Percentiles rank a stretch among this genome's conserved stretches.
phyloP scores from a whole-genome alignment of 2,797 vertebrate species.

The Phalloptychus januarius region DNA sequence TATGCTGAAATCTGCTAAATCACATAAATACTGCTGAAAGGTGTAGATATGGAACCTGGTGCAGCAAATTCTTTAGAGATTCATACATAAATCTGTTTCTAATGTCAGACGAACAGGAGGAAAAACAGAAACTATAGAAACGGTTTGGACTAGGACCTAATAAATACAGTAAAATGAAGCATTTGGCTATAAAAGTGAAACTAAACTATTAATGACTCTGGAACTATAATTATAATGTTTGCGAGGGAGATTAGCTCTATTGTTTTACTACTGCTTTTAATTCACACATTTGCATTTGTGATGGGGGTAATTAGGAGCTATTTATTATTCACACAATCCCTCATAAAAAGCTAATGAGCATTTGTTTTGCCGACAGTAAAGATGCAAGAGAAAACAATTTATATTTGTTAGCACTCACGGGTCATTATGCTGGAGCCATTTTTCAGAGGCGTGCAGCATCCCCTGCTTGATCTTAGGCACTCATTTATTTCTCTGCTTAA shows the following conservation, averaged over 20 bases:
- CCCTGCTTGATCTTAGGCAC: conserved; percentile 43
- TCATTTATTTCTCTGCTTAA: conserved; percentile 39
- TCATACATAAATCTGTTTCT: background rate
- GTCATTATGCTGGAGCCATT: conserved; percentile 78
- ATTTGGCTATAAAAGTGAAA: conserved; percentile 41
- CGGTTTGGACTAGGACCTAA: conserved; percentile 15
- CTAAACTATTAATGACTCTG: conserved; percentile 61
- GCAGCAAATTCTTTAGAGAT: background rate
- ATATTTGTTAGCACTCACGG: conserved; percentile 80
- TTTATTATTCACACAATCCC: conserved; percentile 81
- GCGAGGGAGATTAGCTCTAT: conserved; percentile 35
- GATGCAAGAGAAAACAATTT: conserved; percentile 78
- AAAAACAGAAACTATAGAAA: background rate
- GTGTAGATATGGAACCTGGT: background rate
- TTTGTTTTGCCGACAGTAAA: conserved; percentile 84
- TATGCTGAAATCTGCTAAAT: conserved; percentile 40
- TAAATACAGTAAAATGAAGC: conserved; percentile 34
- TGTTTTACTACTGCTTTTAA: conserved; percentile 68
- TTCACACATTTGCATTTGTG: conserved; percentile 77
- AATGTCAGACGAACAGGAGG: background rate
- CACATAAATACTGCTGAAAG: background rate
- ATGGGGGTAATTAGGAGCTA: conserved; percentile 79
- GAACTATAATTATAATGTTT: conserved; percentile 40
- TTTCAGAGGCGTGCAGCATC: conserved; percentile 61
- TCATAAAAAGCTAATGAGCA: conserved; percentile 82